Base-by-base conservation (phyloP, 2,797 vertebrate species). In the Menidia menidia region DNA sequence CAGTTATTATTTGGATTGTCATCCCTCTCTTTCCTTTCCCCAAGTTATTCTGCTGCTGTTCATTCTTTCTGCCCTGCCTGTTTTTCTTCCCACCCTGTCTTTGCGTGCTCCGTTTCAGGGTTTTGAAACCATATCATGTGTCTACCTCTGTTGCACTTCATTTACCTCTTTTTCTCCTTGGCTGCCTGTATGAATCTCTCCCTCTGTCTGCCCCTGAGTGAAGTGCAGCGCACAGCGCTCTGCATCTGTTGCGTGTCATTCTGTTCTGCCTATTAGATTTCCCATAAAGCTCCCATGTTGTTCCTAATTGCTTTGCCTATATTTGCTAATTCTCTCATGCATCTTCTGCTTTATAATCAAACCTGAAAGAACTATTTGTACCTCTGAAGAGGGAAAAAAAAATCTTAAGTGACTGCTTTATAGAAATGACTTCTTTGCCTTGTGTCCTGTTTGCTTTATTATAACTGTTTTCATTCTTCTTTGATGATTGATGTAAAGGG, bases 201-300 rank as follows among this genome's bases (percentile, higher is more conserved):
- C 70, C 80, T 90, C 79, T 73, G 75, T 86, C 81, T 88, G 81
- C 73, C 73, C 83, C 45, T 33, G 75, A 80, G 84, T 74, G 80
- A 83, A 89, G 82, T 82, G 83, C 70, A 58, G 70, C 80, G 75
- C 84, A 75, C 78, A 66, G 78, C 39, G 77, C 80, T 85, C 56
- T 92, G 68, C 88, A 92, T 92, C 88, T 92, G 91, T 92, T 92
- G 91, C 87, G 71, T 89, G 87, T 87, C 86, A 72, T 89, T 84
- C 82, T 81, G 54, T 80, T 73, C 80, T 42, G 63, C 81, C 80
- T 75, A 73, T 88, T 87, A 77, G 64, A 79, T 87, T 86, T 85
- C 81, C 64, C 45, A 60, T 72, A 65, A 81, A 78, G 75, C 64
- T 78, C 59, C 68, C 45, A 7, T 69, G 59, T 75, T 71, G 39